Evolutionary conservation across 2,888 invertebrate species (phyloP), one percentile per base, ranked within the genome.

Genomic region (Tricholauxania praeusta): DNA sequence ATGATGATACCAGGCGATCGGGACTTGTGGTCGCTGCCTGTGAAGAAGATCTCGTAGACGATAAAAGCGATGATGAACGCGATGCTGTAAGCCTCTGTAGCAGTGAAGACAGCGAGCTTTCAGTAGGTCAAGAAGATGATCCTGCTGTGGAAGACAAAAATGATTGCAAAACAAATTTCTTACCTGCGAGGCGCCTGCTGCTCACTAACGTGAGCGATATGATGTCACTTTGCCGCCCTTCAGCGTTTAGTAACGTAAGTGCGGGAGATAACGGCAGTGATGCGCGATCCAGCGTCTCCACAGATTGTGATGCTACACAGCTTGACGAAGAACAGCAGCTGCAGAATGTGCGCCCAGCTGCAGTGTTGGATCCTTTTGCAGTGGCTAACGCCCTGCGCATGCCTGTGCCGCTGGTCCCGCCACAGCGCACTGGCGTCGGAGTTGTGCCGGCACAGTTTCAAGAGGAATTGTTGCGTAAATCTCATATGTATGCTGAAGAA

Each of bases 71-170:
- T 49, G 77, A 81, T 59, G 82, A 83, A 19, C 81, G 80, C 48
- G 86, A 87, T 75, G 90, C 91, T 19, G 90, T 90, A 76, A 93
- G 93, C 74, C 92, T 92, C 77, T 91, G 92, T 79, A 92, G 92
- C 79, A 92, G 92, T 79, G 93, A 93, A 80, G 94, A 93, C 81
- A 95, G 94, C 59, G 94, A 94, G 5, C 83, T 95, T 49, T 94
- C 94, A 79, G 94, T 95, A 77, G 94, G 94, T 8, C 94, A 94
- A 82, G 94, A 95, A 74, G 82, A 84, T 76, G 78, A 78, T 64
- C 74, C 70, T 17, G 76, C 72, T 4, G n/a, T 49, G 57, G 49
- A 60, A 3, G 28, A 47, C 19, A 62, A 64, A 5, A 51, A 51
- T 14, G 59, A 22, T 1, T 55, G 22, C 12, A 53, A 60, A 17